Conservation (phyloP, 2,113 vertebrate species). For the Pomatostomus ruficeps region DNA sequence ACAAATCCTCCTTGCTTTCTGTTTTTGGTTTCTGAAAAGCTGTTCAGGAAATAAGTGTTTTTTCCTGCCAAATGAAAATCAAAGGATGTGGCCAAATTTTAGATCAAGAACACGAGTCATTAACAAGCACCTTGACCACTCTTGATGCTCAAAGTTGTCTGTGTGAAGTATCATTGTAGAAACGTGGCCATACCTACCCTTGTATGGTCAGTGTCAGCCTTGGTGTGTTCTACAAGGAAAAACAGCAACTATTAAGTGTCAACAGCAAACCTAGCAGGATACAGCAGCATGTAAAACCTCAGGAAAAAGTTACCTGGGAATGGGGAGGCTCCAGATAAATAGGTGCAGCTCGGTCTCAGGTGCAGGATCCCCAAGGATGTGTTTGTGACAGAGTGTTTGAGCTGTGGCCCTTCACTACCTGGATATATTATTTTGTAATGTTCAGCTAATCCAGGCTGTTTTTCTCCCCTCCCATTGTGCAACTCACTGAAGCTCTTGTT, state of each 20-base stretch:
- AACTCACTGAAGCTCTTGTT: background rate
- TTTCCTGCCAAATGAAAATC: constrained; percentile 25
- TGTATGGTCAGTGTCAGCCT: background rate
- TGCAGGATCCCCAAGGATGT: background rate
- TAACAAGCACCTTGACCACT: background rate
- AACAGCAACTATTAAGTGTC: background rate
- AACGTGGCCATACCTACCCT: background rate
- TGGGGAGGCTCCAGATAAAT: background rate
- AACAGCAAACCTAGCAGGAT: background rate
- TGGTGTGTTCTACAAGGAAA: background rate
- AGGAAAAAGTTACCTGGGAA: background rate
- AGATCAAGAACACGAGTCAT: background rate
- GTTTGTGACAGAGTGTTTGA: background rate
- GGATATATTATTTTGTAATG: background rate
- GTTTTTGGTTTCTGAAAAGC: background rate
- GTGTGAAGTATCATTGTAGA: background rate
- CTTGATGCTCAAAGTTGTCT: background rate
- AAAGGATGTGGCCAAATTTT: background rate
- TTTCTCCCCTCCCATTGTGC: background rate
- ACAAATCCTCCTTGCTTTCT: background rate
- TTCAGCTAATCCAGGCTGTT: background rate
- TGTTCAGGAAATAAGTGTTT: background rate
- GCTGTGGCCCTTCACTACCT: background rate
- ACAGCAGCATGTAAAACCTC: background rate
- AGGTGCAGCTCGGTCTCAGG: background rate